These are phyloP conservation scores for Hypselothyrea guttata DNA, from an alignment of 2,888 invertebrate genomes.

Conservation along the genomic window DNA sequence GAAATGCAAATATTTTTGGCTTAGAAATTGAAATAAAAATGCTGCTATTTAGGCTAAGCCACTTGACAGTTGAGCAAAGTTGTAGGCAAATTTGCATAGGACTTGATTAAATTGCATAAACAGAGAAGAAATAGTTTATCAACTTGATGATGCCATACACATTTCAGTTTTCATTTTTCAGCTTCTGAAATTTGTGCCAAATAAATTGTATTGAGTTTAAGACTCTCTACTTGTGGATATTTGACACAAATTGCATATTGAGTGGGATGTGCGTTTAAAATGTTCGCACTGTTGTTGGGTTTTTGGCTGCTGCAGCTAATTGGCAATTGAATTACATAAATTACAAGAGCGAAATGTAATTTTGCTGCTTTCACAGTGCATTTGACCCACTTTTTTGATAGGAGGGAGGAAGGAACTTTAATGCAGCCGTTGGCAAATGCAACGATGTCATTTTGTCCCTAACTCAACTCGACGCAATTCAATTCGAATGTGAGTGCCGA, in stretches of 20 bases:
- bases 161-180: no score
- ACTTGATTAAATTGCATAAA: no score
- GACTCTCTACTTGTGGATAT: no score
- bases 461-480: constrained; percentile 15
- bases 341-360: constrained; percentile 57
- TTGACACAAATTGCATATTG: no score
- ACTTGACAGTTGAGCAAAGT: background rate
- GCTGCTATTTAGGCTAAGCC: no score
- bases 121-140: constrained; percentile 17
- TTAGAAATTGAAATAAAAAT: no score
- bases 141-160: constrained; percentile 10
- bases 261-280: constrained; percentile 21
- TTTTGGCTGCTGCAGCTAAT: constrained; percentile 45
- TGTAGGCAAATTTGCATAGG: no score
- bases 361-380: constrained; percentile 39
- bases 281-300: constrained; percentile 3
- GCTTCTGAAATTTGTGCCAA: no score
- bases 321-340: constrained; percentile 64
- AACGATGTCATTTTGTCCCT: constrained; percentile 12
- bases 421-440: constrained; percentile 16
- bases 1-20: no score
- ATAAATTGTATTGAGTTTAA: no score
- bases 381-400: constrained; percentile 55
- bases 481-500: no score
- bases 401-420: constrained; percentile 20